Conservation (phyloP, 1,140 invertebrate genomes). For the Asobara japonica region DNA sequence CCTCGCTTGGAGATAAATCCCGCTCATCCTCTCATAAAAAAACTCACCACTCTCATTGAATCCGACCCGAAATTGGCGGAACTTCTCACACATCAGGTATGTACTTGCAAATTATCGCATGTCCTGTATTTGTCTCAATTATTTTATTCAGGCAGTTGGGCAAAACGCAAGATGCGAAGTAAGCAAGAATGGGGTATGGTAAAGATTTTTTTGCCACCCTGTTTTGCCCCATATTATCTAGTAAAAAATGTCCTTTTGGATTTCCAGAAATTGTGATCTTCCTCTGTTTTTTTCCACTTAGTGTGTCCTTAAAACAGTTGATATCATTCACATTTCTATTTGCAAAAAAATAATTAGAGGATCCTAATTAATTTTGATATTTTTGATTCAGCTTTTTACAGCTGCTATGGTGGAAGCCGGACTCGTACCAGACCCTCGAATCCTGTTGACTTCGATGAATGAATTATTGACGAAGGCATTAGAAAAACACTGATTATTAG, state of each 20-base stretch:
- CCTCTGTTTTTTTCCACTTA: too few relatives aligned
- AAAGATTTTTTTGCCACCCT: neutral
- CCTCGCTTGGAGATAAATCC: slow-evolving; percentile 95
- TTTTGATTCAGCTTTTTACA: slow-evolving; percentile 79
- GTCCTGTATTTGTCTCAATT: too few relatives aligned
- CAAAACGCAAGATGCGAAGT: too few relatives aligned
- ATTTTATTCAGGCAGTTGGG: too few relatives aligned
- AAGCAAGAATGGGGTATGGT: too few relatives aligned
- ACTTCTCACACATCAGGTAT: slow-evolving; percentile 86
- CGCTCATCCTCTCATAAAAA: slow-evolving; percentile 92
- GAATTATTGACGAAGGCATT: slow-evolving; percentile 85
- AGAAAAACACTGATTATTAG: slow-evolving; percentile 75
- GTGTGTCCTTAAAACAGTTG: too few relatives aligned
- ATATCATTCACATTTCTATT: too few relatives aligned
- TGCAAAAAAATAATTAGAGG: too few relatives aligned
- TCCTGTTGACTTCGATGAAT: slow-evolving; percentile 86
- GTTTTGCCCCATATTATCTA: too few relatives aligned
- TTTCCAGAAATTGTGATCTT: too few relatives aligned
- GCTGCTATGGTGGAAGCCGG: slow-evolving; percentile 96
- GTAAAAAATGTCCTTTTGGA: too few relatives aligned
- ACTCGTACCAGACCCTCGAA: slow-evolving; percentile 90
- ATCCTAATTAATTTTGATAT: slow-evolving; percentile 30
- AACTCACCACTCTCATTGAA: slow-evolving; percentile 79
- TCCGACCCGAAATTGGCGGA: slow-evolving; percentile 83
- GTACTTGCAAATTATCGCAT: too few relatives aligned